These are phyloP conservation scores for Kuschelorhynchus macadamiae DNA, from an alignment of 2,888 invertebrate genomes.

Conservation along the genomic window DNA sequence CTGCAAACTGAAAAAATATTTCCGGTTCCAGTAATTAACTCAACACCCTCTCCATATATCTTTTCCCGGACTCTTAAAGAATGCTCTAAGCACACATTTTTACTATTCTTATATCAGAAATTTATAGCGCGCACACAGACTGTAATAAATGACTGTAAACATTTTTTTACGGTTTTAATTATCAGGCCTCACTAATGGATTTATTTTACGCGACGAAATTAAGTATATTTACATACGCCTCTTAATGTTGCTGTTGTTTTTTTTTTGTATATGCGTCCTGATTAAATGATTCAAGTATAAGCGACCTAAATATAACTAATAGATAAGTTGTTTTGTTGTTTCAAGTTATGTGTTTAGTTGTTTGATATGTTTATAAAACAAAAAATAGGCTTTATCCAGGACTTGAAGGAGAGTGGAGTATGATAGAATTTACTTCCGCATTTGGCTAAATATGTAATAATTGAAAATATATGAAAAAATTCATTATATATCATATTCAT, in stretches of 20 bases:
- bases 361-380: too few relatives aligned
- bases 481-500: too few relatives aligned
- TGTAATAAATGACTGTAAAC: slow-evolving; percentile 28
- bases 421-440: too few relatives aligned
- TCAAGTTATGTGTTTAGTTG: too few relatives aligned
- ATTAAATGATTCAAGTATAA: neutral
- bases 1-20: too few relatives aligned
- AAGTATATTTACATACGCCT: slow-evolving; percentile 25
- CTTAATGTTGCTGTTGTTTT: slow-evolving; percentile 7
- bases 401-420: too few relatives aligned
- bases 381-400: too few relatives aligned
- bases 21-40: too few relatives aligned
- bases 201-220: slow-evolving; percentile 31
- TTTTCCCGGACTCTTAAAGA: too few relatives aligned
- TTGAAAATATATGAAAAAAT: too few relatives aligned
- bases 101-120: slow-evolving; percentile 17
- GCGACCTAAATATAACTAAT: too few relatives aligned
- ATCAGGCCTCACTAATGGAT: slow-evolving; percentile 35
- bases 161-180: slow-evolving; percentile 32
- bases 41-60: too few relatives aligned
- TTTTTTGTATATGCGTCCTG: neutral
- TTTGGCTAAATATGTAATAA: slow-evolving; percentile 24
- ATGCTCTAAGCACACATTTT: slow-evolving; percentile 14
- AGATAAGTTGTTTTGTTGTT: neutral
- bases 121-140: slow-evolving; percentile 18